Conservation (phyloP, 1,140 invertebrate species). For the Bursaphelenchus mucronatus region DNA sequence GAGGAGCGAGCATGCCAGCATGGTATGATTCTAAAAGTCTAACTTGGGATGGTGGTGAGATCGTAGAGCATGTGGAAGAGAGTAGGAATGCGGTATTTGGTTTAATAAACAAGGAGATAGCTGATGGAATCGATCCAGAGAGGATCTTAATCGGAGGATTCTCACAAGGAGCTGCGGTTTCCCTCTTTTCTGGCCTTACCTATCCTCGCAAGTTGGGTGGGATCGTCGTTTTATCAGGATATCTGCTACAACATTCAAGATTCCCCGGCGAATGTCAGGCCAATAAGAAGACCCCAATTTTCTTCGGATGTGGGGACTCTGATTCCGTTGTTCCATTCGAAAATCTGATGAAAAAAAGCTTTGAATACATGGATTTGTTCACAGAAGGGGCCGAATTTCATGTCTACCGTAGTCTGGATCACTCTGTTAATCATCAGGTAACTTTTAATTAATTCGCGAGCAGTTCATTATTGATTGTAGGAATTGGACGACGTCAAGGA, state of each 20-base stretch:
- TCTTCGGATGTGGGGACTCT: slow-evolving; percentile 4
- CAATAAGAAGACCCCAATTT: slow-evolving; percentile 6
- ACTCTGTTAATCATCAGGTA: neutral
- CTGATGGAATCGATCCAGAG: slow-evolving; percentile 2
- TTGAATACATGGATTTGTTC: slow-evolving; percentile 2
- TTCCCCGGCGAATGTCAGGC: slow-evolving; percentile 5
- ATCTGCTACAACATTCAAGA: neutral
- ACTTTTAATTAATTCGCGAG: neutral
- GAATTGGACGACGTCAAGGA: slow-evolving; percentile 12
- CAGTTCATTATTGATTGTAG: neutral
- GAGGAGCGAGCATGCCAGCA: slow-evolving; percentile 12
- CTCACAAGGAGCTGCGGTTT: slow-evolving; percentile 4
- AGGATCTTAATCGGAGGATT: slow-evolving; percentile 4
- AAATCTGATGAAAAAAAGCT: slow-evolving; percentile 2
- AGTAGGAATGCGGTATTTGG: slow-evolving; percentile 2
- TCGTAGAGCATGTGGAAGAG: slow-evolving; percentile 5
- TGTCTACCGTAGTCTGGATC: slow-evolving; percentile 3
- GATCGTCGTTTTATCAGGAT: slow-evolving; percentile 3
- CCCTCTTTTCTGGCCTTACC: slow-evolving; percentile 3
- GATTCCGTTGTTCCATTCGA: slow-evolving; percentile 10
- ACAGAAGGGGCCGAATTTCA: neutral
- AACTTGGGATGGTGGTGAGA: slow-evolving; percentile 4
- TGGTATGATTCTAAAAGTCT: slow-evolving; percentile 16
- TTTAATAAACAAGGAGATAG: slow-evolving; percentile 2
- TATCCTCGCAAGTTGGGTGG: neutral